These are phyloP conservation scores for Drosophila setosimentum DNA, from an alignment of 2,888 invertebrate species.

Conservation along the genomic window DNA sequence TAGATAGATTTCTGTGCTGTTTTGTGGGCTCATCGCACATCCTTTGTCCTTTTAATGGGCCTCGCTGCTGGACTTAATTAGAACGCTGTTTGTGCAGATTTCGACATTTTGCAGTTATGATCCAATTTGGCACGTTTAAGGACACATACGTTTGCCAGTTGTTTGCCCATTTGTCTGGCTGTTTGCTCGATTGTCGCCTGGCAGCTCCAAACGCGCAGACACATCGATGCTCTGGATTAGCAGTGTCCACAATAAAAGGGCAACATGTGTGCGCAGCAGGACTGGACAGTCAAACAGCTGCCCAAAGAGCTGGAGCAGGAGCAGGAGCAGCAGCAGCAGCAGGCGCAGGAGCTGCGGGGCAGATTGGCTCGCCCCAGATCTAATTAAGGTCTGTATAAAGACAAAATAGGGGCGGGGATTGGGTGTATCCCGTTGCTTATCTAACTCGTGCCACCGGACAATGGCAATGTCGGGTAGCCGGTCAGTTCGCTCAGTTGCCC, in stretches of 20 bases:
- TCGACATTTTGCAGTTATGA: constrained; percentile 77
- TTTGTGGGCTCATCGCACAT: constrained; percentile 26
- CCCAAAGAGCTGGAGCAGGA: constrained; percentile 16
- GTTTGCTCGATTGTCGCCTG: constrained; percentile 74
- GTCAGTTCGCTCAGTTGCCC: background rate
- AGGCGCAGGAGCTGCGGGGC: background rate
- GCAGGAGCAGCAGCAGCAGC: background rate
- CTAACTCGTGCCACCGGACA: constrained; percentile 68
- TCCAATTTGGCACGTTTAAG: constrained; percentile 76
- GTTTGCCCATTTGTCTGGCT: constrained; percentile 78
- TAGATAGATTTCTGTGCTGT: constrained; percentile 11
- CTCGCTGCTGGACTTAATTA: constrained; percentile 81
- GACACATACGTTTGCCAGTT: constrained; percentile 71
- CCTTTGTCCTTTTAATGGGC: constrained; percentile 55
- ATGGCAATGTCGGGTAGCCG: constrained; percentile 71
- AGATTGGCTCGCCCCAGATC: constrained; percentile 21
- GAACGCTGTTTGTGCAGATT: constrained; percentile 81
- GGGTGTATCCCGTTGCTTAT: constrained; percentile 13
- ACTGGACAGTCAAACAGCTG: constrained; percentile 58
- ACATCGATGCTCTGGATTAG: constrained; percentile 73
- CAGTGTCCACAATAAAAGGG: constrained; percentile 65
- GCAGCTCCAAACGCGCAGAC: constrained; percentile 41
- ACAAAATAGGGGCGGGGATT: constrained; percentile 30
- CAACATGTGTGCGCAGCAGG: constrained; percentile 76
- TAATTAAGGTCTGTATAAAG: constrained; percentile 61